Evolutionary conservation across 2,888 invertebrate species (phyloP), one percentile per base, ranked within the genome.

Genomic region (Drosophila neoperkinsi): DNA sequence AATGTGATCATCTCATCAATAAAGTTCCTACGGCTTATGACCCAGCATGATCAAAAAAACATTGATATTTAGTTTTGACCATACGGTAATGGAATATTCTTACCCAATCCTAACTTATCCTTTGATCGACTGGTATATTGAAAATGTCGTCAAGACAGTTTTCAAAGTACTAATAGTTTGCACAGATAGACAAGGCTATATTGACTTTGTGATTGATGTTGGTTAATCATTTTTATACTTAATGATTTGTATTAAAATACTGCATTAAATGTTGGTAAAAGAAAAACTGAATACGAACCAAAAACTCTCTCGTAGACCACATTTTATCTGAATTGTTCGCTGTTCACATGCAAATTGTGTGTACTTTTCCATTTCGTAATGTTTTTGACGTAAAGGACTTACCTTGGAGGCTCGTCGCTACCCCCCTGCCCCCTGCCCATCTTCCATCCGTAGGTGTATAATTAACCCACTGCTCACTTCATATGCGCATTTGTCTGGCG

Each of bases 401-500:
- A 56, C 28, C 66, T 41, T 21, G 73, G 66, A 65, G 58, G 75
- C 74, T 52, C 59, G 63, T 36, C 51, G 18, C 18, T n/a, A 28
- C 7, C n/a, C 7, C 1, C 13, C 18, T 10, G 3, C 21, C 30
- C 4, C 21, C n/a, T 9, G 16, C 16, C n/a, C 28, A n/a, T 41
- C 16, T 13, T 16, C 21, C 30, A 4, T n/a, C 28, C 13, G 13
- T 38, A 28, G 38, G 33, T 28, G 36, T 58, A 34, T 74, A 79
- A 78, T 78, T 79, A 79, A 71, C 62, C 43, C 57, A 34, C 52
- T 34, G 11, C 55, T 21, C 11, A 46, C 13, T 46, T 30, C 52
- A 51, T 61, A 21, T 78, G 79, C 79, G 75, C 79, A 78, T 71
- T 65, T 75, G 79, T 78, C 76, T 78, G 72, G 78, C 78, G 68